These are phyloP conservation scores for Sebastes alutus DNA, from an alignment of 2,797 vertebrate genomes.

Conservation along the genomic window DNA sequence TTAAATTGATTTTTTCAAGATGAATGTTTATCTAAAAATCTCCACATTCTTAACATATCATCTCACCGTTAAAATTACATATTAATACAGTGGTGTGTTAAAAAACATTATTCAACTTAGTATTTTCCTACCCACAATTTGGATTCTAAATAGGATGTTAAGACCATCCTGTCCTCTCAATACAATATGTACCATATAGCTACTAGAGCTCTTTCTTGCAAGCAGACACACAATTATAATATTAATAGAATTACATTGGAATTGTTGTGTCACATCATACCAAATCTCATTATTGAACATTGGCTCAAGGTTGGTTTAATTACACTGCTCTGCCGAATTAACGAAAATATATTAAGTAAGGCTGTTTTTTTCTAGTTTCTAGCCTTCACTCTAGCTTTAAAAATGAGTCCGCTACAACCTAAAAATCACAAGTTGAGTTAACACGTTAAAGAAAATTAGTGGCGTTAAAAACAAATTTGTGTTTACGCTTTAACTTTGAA, in stretches of 20 bases:
- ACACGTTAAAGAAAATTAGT: too few species aligned
- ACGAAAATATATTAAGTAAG: not conserved
- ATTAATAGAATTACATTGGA: not conserved
- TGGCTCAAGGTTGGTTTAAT: not conserved
- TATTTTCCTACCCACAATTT: not conserved
- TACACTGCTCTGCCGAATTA: not conserved
- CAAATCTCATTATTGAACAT: not conserved
- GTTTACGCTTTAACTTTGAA: too few species aligned
- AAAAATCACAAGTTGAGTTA: too few species aligned
- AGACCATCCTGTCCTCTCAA: not conserved
- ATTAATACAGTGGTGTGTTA: not conserved
- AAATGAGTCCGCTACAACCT: too few species aligned
- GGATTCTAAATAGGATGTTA: not conserved
- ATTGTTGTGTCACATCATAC: not conserved
- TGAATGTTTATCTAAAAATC: not conserved
- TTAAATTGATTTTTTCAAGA: not conserved
- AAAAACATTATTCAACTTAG: not conserved
- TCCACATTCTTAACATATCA: not conserved
- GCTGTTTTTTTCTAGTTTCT: not conserved
- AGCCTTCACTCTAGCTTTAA: too few species aligned
- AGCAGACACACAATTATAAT: not conserved
- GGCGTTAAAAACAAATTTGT: too few species aligned
- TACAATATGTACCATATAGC: not conserved
- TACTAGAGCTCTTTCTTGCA: not conserved
- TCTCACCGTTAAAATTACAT: not conserved